Evolutionary conservation across 2,113 vertebrate genomes (phyloP).

Genomic region (Cyphotilapia sp.): DNA sequence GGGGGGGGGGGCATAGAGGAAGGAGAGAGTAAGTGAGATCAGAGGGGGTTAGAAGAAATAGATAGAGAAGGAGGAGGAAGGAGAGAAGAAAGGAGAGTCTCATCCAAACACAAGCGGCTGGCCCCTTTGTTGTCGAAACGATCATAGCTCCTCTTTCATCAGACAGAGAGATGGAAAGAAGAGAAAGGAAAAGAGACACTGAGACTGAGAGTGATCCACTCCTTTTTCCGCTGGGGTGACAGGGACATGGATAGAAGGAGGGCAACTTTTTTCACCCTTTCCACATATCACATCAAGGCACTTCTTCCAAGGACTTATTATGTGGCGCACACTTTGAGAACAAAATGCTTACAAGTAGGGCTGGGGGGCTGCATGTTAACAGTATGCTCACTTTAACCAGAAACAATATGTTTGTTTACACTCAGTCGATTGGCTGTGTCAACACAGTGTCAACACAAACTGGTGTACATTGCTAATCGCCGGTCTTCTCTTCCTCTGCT

Average conservation of each 20-base stretch:
- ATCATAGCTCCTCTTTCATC: constrained; percentile 78
- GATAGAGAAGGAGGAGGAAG: constrained; percentile 62
- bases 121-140: constrained; percentile 74
- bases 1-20: not conserved
- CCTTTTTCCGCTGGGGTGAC: constrained; percentile 56
- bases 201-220: constrained; percentile 58
- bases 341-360: constrained; percentile 33
- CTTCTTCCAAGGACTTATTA: constrained; percentile 55
- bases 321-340: constrained; percentile 33
- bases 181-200: constrained; percentile 53
- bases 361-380: constrained; percentile 3
- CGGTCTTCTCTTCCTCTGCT: not conserved
- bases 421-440: not conserved
- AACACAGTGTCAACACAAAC: constrained; percentile 10
- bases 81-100: constrained; percentile 71
- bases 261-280: constrained; percentile 55
- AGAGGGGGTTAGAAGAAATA: constrained; percentile 65
- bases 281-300: constrained; percentile 51
- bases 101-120: constrained; percentile 70
- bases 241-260: constrained; percentile 56
- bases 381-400: constrained; percentile 13
- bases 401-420: constrained; percentile 35
- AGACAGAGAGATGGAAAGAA: constrained; percentile 54
- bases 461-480: constrained; percentile 2
- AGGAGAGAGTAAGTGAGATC: constrained; percentile 62